Base-by-base conservation (phyloP, 1,140 invertebrate genomes). In the Eriocheir sinensis region DNA sequence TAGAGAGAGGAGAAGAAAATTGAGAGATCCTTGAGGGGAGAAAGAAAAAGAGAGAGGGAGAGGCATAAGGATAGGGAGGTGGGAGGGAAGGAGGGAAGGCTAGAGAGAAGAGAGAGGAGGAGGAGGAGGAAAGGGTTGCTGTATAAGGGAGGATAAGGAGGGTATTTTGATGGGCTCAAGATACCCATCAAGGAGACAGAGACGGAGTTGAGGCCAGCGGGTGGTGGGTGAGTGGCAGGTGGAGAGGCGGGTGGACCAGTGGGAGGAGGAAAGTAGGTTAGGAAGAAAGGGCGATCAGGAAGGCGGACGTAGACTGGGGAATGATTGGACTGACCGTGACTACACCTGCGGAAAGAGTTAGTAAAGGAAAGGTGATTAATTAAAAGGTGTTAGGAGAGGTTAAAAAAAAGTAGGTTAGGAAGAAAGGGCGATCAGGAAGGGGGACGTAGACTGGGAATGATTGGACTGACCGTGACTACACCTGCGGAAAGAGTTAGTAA, bases 21-120 rank as follows among this genome's bases (percentile, higher is more conserved):
- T 9, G 81, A 83, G 30, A 12, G 81, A 83, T 17, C 21, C 27
- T 32, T 21, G 36, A 36, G 21, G 85, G 36, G 85, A 88, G 85
- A 88, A 40, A 38, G 36, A 88, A 38, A 4, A 17, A 88, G 85
- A 88, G 85, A 38, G 81, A 38, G 81, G n/a, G 36, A 38, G 81
- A 38, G 81, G 30, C 15, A 38, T 4, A 40, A 40, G 36, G 41
- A 40, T 8, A 17, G 41, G 36, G 36, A 9, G 36, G 85, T 38
- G 85, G 41, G 36, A 88, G n/a, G 36, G 12, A 12, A 9, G 36
- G 36, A 38, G 9, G 53, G 27, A 72, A 72, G 12, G 53, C 12
- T 27, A 72, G 81, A 38, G 36, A 38, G 81, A 38, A n/a, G 36
- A 34, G n/a, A n/a, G 36, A 34, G 36, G 81, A 83, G n/a, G 8